These are phyloP conservation scores for Dermatemys mawii DNA, from an alignment of 2,113 vertebrate species.

Conservation along the genomic window DNA sequence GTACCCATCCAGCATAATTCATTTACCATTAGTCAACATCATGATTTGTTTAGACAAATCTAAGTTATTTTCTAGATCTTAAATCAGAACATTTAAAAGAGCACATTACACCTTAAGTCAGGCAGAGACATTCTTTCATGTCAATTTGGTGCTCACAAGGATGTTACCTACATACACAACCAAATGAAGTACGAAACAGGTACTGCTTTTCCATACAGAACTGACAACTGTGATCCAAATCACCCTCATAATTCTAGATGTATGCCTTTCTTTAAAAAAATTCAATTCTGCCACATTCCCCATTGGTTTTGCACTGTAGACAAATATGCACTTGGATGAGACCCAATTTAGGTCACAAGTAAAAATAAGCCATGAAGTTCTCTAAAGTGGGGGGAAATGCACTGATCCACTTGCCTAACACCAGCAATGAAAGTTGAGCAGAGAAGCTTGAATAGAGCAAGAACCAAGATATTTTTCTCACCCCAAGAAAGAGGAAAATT, in stretches of 20 bases:
- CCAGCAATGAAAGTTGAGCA: background rate
- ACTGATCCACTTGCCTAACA: background rate
- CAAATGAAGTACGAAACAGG: fast-evolving
- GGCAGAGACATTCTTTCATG: background rate
- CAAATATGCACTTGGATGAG: background rate
- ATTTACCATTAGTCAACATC: background rate
- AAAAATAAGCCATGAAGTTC: background rate
- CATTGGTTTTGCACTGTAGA: background rate
- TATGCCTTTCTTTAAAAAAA: background rate
- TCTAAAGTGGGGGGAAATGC: background rate
- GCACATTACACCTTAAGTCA: fast-evolving
- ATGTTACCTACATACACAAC: fast-evolving
- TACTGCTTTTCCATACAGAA: background rate
- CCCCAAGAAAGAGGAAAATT: background rate
- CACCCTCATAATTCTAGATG: background rate
- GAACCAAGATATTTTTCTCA: background rate
- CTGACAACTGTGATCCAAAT: background rate
- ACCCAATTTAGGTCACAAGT: background rate
- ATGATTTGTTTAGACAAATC: background rate
- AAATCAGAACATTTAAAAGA: background rate
- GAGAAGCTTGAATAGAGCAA: background rate
- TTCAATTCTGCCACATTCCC: background rate
- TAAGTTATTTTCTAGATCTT: background rate
- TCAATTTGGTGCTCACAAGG: fast-evolving
- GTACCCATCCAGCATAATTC: background rate